phyloP scores from a whole-genome alignment of 2,797 vertebrate species.

The Sarcoramphus papa region DNA sequence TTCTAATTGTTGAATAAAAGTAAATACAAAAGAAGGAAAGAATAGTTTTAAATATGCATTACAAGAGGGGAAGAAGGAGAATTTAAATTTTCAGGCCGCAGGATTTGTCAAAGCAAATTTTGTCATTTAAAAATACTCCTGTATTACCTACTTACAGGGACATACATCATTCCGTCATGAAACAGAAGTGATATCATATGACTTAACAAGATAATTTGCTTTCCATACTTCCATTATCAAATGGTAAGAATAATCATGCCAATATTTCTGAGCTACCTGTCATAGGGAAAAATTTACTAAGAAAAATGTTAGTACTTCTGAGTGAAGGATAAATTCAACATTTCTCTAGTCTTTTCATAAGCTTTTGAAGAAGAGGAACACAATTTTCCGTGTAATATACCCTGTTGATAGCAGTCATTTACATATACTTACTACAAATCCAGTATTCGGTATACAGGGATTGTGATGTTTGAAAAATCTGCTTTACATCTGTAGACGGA shows the following conservation, averaged over 20 bases:
- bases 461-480: background rate
- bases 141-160: background rate
- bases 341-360: background rate
- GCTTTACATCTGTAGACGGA: background rate
- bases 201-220: slow-evolving; percentile 5
- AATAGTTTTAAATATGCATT: background rate
- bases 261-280: background rate
- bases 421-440: background rate
- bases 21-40: background rate
- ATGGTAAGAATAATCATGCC: background rate
- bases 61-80: background rate
- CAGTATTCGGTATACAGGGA: background rate
- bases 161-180: background rate
- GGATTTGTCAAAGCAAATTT: background rate
- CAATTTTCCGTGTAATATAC: background rate
- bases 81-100: background rate
- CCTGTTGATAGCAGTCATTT: background rate
- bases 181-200: background rate
- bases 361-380: background rate
- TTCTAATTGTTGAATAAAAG: background rate
- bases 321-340: background rate
- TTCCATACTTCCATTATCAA: background rate
- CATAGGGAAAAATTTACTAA: background rate
- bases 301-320: background rate
- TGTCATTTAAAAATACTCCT: background rate